Evolutionary conservation across 1,140 invertebrate species (phyloP), one percentile per base, ranked within the genome.

Genomic region (Eriosoma lanigerum): DNA sequence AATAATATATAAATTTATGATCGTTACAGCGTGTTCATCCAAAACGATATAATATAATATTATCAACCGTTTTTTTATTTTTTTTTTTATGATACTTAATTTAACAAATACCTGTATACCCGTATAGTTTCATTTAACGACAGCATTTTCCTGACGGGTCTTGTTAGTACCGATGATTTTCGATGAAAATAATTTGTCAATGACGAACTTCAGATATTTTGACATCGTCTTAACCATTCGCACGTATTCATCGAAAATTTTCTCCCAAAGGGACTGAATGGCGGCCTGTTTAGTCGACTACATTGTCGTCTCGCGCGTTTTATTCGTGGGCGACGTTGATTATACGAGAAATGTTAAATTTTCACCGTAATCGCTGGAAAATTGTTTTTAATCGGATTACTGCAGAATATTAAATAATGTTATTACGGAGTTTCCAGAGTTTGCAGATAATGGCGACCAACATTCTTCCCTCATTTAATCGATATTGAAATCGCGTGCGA

Each of bases 381-480:
- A 68, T 68, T 24, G 13, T 48, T 68, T 68, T 68, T 48, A 68
- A 68, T 68, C 64, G 32, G 17, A 29, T 64, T n/a, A n/a, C n/a
- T n/a, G n/a, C n/a, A n/a, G n/a, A n/a, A 38, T 38, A 38, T 4
- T 38, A 38, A 8, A 4, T 9, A 29, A 60, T 17, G 15, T 17
- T 56, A 52, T 60, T 17, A 26, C 24, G 24, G 58, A 3, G 60
- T 21, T 32, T 29, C 17, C 0, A 29, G 29, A 29, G 6, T 6
- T 29, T 9, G 17, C 15, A n/a, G n/a, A 10, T n/a, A 38, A 9
- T 12, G n/a, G 29, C 26, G 26, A 12, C 3, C n/a, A n/a, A n/a
- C 15, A 66, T 44, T 66, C 64, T 3, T 21, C 64, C 44, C 64
- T 44, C 64, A 32, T 66, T 13, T n/a, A n/a, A 13, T 29, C 29